A percentile compares a stretch with the other conserved stretches of the same genome.
Conservation (phyloP, 2,113 vertebrate species). For the Ophiodon elongatus region DNA sequence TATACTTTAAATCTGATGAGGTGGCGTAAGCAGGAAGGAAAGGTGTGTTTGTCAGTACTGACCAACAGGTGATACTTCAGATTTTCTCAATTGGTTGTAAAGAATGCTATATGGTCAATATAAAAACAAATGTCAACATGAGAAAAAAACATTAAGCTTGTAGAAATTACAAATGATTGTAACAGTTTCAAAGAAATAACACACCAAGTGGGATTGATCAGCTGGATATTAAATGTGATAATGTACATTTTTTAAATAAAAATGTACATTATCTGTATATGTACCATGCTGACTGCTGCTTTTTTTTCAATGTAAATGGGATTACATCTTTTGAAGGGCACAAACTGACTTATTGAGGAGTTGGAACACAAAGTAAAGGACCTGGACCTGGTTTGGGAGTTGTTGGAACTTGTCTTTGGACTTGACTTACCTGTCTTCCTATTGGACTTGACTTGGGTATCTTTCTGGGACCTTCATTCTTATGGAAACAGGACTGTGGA, state of each 20-base stretch:
- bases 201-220: background rate
- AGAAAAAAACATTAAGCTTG: background rate
- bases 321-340: no score
- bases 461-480: background rate
- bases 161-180: background rate
- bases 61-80: background rate
- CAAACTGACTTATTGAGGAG: background rate
- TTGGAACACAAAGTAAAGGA: background rate
- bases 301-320: no score
- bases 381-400: background rate
- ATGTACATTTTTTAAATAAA: background rate
- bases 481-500: no score
- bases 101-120: background rate
- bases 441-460: background rate
- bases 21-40: background rate
- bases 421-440: background rate
- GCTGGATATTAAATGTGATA: background rate
- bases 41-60: background rate
- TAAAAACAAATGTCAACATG: background rate
- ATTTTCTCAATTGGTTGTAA: background rate
- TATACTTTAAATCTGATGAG: no score
- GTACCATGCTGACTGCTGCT: no score
- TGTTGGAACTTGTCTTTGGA: background rate
- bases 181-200: background rate
- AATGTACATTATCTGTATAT: no score